Conservation (phyloP, 2,113 vertebrate genomes). For the Erythrocercus mccallii region DNA sequence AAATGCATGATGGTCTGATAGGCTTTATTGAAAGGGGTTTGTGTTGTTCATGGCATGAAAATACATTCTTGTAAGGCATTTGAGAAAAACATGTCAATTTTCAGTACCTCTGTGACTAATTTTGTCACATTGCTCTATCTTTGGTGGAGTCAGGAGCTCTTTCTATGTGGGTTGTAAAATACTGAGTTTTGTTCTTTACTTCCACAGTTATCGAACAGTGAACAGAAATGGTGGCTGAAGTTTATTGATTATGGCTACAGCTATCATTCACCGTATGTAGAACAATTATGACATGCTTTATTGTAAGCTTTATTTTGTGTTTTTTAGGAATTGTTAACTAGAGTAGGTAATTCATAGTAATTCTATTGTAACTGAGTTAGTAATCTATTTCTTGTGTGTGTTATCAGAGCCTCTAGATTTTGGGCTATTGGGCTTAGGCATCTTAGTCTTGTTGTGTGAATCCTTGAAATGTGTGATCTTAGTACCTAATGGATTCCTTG, state of each 20-base stretch:
- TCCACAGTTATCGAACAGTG: slow-evolving; percentile 64
- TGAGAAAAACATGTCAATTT: background rate
- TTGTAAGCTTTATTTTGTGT: background rate
- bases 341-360: background rate
- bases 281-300: background rate
- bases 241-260: slow-evolving; percentile 28
- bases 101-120: background rate
- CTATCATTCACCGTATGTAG: slow-evolving; percentile 64
- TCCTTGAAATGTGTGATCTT: background rate
- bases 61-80: background rate
- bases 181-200: background rate
- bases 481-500: background rate
- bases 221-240: slow-evolving; percentile 81
- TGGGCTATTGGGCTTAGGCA: background rate
- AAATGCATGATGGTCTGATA: background rate
- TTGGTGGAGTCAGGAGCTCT: background rate
- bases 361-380: background rate
- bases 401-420: background rate
- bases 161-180: background rate
- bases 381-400: background rate
- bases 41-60: background rate
- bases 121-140: background rate
- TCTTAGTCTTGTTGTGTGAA: background rate
- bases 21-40: background rate
- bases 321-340: background rate